A percentile compares a stretch with the other conserved stretches of the same genome.
Evolutionary conservation across 92 coral and sea anemone species (phyloP).

Genomic region (Actinostola sp.): DNA sequence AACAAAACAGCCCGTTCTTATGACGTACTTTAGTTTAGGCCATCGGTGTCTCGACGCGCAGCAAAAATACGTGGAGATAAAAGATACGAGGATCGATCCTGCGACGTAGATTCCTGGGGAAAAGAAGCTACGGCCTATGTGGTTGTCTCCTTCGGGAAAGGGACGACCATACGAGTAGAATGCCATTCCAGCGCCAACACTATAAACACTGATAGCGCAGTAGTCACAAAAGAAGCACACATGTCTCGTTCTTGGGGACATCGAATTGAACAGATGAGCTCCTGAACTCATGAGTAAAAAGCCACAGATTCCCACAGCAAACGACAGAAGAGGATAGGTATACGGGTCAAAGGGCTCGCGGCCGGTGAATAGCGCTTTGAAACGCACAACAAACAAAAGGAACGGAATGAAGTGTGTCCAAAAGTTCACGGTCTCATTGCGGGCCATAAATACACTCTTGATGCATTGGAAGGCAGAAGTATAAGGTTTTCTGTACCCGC

Average conservation of each 20-base stretch:
- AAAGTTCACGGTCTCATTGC: conserved; percentile 89
- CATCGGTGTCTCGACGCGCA: conserved; percentile 98
- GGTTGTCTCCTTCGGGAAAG: conserved; percentile 20
- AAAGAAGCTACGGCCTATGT: conserved; percentile 43
- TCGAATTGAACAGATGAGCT: conserved; percentile 94
- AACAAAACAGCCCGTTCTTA: conserved; percentile 86
- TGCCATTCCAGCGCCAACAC: conserved; percentile 96
- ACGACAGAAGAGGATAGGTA: conserved; percentile 79
- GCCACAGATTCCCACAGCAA: conserved; percentile 92
- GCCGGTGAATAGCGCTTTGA: conserved; percentile 58
- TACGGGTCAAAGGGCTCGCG: conserved; percentile 70
- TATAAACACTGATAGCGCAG: conserved; percentile 90
- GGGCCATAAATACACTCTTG: conserved; percentile 73
- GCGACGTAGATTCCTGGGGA: conserved; percentile 58
- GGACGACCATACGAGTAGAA: conserved; percentile 93
- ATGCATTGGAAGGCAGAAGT: conserved; percentile 83
- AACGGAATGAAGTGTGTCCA: conserved; percentile 97
- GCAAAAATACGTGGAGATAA: conserved; percentile 81
- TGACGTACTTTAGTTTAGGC: conserved; percentile 80
- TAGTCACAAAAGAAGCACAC: conserved; percentile 96
- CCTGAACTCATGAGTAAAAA: conserved; percentile 95
- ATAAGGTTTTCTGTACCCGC: conserved; percentile 94
- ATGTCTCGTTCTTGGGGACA: conserved; percentile 96
- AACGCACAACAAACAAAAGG: conserved; percentile 71
- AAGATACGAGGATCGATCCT: conserved; percentile 70